These are phyloP conservation scores for Drosophila testacea DNA, from an alignment of 2,888 invertebrate genomes.

Conservation along the genomic window DNA sequence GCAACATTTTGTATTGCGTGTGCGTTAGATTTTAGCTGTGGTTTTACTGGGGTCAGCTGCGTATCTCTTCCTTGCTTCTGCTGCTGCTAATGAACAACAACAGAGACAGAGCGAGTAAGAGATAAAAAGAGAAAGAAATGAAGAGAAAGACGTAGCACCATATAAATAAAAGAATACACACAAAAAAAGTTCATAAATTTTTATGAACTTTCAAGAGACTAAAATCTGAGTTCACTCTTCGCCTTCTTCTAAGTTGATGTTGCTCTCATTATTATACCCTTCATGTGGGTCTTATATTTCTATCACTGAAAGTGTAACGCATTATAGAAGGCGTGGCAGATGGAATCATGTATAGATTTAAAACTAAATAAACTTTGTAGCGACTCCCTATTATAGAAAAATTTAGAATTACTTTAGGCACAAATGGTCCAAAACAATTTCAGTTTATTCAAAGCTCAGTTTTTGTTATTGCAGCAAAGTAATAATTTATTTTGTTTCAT, in stretches of 20 bases:
- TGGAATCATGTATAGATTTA: no score
- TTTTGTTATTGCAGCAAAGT: no score
- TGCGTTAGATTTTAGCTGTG: constrained; percentile 8
- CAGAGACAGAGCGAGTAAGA: background rate
- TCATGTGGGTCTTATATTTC: background rate
- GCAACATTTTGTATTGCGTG: constrained; percentile 58
- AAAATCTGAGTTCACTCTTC: constrained; percentile 15
- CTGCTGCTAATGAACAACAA: constrained; percentile 57
- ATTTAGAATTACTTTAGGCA: no score
- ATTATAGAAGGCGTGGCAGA: no score
- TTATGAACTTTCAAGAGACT: constrained; percentile 54
- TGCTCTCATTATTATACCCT: constrained; percentile 6
- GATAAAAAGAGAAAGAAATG: no score
- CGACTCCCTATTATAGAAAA: no score
- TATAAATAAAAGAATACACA: constrained; percentile 40
- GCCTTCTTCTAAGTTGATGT: background rate
- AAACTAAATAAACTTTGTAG: no score
- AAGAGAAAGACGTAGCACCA: background rate
- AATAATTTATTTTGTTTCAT: no score
- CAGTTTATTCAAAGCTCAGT: no score
- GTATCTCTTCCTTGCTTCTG: constrained; percentile 1
- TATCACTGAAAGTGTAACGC: background rate
- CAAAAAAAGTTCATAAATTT: constrained; percentile 68
- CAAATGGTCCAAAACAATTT: no score
- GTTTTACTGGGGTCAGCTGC: constrained; percentile 1